Conservation (phyloP, 2,113 vertebrate genomes). For the Gadus macrocephalus region DNA sequence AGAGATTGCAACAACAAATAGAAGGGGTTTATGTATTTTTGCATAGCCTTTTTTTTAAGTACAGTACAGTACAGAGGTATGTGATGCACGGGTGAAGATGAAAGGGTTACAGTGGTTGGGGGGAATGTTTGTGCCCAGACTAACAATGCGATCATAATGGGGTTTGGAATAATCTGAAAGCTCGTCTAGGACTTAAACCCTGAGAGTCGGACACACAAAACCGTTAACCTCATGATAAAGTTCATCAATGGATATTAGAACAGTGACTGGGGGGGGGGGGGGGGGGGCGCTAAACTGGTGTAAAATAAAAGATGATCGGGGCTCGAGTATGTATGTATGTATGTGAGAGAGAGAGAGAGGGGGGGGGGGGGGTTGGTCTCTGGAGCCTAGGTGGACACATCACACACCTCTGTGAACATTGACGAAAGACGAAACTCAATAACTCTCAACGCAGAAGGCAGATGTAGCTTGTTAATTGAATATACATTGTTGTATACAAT, state of each 20-base stretch:
- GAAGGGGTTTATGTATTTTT: constrained; percentile 55
- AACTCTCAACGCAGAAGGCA: background rate
- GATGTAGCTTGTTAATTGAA: background rate
- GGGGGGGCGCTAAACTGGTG: too few species aligned
- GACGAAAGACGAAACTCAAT: background rate
- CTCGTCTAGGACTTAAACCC: constrained; percentile 43
- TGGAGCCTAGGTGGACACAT: too few species aligned
- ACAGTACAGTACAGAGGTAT: constrained; percentile 48
- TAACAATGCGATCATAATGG: constrained; percentile 16
- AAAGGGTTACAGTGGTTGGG: background rate
- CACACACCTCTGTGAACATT: background rate
- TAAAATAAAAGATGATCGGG: too few species aligned
- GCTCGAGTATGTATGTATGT: too few species aligned
- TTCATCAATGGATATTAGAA: background rate
- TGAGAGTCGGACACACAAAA: constrained; percentile 54
- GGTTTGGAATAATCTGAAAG: constrained; percentile 53
- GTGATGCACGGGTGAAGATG: constrained; percentile 31
- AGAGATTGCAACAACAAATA: constrained; percentile 64
- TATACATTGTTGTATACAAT: background rate
- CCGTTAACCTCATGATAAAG: constrained; percentile 1
- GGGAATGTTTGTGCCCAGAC: constrained; percentile 2
- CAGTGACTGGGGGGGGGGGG: too few species aligned
- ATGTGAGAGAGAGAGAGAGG: too few species aligned
- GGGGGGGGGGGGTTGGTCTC: too few species aligned
- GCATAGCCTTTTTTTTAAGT: constrained; percentile 68